Conservation (phyloP, 2,797 vertebrate species). For the Acanthurus leucopareius region DNA sequence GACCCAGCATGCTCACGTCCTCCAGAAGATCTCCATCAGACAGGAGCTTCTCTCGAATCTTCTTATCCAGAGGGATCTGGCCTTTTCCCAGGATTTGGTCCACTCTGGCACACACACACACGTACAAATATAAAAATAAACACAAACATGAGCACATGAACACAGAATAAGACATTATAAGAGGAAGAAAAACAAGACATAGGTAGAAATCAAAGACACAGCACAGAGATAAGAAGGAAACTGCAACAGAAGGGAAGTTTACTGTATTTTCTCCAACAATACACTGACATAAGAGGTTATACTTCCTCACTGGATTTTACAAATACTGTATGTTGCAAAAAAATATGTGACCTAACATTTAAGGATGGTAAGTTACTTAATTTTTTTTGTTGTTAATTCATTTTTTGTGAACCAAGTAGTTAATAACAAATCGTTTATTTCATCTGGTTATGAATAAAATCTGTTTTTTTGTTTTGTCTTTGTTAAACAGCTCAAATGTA, state of each 20-base stretch:
- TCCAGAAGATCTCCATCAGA: conserved; percentile 92
- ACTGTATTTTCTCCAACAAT: background rate
- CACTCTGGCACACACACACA: conserved; percentile 84
- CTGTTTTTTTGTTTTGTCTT: background rate
- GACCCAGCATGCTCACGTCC: conserved; percentile 97
- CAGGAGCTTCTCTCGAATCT: conserved; percentile 93
- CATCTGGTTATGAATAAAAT: background rate
- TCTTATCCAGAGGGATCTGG: conserved; percentile 95
- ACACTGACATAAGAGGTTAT: background rate
- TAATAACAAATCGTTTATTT: background rate
- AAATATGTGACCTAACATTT: conserved; percentile 5
- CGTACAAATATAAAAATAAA: background rate
- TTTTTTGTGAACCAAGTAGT: background rate
- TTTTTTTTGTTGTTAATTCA: background rate
- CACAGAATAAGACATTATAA: conserved; percentile 24
- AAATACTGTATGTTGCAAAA: background rate
- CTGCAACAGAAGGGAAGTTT: conserved; percentile 11
- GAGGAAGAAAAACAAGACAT: background rate
- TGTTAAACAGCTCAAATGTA: background rate
- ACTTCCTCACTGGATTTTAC: conserved; percentile 53
- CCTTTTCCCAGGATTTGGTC: conserved; percentile 98
- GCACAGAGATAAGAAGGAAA: conserved; percentile 34
- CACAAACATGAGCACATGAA: conserved; percentile 28
- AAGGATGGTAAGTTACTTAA: background rate
- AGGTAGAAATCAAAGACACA: conserved; percentile 20